Percentiles rank a stretch among this genome's conserved stretches.
phyloP scores from a whole-genome alignment of 2,797 vertebrate species.

The Halcyon badia region DNA sequence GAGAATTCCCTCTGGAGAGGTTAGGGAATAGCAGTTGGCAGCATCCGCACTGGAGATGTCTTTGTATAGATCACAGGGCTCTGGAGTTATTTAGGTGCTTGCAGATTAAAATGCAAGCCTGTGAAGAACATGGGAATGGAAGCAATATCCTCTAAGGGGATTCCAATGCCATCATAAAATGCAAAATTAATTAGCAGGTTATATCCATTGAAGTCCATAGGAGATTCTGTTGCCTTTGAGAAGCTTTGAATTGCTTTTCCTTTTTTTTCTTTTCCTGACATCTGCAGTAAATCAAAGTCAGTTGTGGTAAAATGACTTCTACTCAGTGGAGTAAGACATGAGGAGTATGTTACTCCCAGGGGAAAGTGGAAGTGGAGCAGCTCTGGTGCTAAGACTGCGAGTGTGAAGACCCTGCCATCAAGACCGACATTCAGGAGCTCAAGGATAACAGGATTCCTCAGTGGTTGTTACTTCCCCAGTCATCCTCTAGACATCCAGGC shows the following conservation, averaged over 20 bases:
- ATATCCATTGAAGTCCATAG: not conserved
- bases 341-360: too few relatives aligned
- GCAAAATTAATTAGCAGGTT: not conserved
- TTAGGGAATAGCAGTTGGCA: not conserved
- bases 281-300: not conserved
- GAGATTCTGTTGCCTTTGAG: not conserved
- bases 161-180: not conserved
- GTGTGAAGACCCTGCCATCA: not conserved
- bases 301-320: not conserved
- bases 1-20: not conserved
- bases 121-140: not conserved
- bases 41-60: not conserved
- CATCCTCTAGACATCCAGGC: not conserved
- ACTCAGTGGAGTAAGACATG: not conserved
- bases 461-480: not conserved
- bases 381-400: not conserved
- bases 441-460: not conserved
- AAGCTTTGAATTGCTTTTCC: not conserved
- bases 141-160: not conserved
- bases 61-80: not conserved
- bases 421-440: not conserved
- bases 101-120: not conserved
- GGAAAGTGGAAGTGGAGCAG: not conserved
- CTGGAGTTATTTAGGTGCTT: not conserved
- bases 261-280: rapidly evolving